Conservation (phyloP, 2,797 vertebrate genomes). For the Erethizon dorsatum region DNA sequence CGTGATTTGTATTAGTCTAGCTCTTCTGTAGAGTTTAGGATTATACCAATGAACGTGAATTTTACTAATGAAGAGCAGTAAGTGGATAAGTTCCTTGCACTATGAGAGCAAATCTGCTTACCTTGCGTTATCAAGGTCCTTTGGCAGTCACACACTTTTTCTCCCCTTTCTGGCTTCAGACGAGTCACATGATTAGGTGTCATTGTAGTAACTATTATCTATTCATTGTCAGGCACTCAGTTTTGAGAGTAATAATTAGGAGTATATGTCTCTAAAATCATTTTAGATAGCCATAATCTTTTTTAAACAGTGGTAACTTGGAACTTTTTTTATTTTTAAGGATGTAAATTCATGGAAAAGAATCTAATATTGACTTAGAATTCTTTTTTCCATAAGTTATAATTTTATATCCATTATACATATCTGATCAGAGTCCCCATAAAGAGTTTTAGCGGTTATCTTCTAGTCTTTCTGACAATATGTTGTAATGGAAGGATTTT, state of each 20-base stretch:
- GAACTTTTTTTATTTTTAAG: background rate
- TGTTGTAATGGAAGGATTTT: background rate
- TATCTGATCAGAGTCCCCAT: background rate
- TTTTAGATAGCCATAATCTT: slow-evolving; percentile 1
- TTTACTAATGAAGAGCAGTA: slow-evolving; percentile 88
- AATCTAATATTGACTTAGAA: slow-evolving; percentile 53
- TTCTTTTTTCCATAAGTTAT: slow-evolving; percentile 59
- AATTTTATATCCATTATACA: background rate
- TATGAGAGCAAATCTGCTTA: slow-evolving; percentile 86
- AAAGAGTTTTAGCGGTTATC: slow-evolving; percentile 50
- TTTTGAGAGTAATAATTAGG: slow-evolving; percentile 76
- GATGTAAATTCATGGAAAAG: slow-evolving; percentile 31
- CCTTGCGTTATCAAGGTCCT: slow-evolving; percentile 88
- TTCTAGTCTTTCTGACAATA: background rate
- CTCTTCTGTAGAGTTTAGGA: slow-evolving; percentile 81
- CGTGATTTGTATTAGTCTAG: slow-evolving; percentile 86
- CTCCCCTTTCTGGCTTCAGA: slow-evolving; percentile 87
- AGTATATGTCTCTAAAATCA: slow-evolving; percentile 39
- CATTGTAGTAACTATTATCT: slow-evolving; percentile 78
- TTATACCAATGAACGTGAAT: slow-evolving; percentile 86
- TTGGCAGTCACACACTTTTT: slow-evolving; percentile 81
- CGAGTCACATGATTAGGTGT: slow-evolving; percentile 89
- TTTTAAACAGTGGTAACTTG: background rate
- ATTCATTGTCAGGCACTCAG: slow-evolving; percentile 69
- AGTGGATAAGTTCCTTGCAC: slow-evolving; percentile 84